A percentile compares a stretch with the other conserved stretches of the same genome.
Conservation (phyloP, 2,888 invertebrate genomes). For the Punctoribates punctum region DNA sequence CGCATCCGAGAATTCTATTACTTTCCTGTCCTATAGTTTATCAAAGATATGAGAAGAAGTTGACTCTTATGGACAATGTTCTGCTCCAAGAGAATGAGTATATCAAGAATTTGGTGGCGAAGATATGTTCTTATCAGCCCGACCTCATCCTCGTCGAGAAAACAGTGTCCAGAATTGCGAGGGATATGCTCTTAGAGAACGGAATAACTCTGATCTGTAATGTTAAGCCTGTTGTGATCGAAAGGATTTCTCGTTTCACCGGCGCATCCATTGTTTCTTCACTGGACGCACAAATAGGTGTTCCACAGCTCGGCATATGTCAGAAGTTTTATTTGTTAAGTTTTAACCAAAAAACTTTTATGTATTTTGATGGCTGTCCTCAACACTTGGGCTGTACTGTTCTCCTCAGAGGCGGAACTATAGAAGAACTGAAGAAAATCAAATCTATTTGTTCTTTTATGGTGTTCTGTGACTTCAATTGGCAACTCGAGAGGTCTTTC, state of each 20-base stretch:
- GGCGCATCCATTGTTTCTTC: slow-evolving; percentile 79
- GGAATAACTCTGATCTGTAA: slow-evolving; percentile 83
- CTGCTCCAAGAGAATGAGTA: slow-evolving; percentile 89
- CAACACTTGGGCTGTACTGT: slow-evolving; percentile 81
- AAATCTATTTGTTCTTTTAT: slow-evolving; percentile 78
- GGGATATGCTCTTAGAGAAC: slow-evolving; percentile 72
- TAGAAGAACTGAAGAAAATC: slow-evolving; percentile 68
- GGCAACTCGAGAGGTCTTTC: slow-evolving; percentile 86
- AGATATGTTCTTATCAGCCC: slow-evolving; percentile 77
- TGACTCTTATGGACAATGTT: slow-evolving; percentile 89
- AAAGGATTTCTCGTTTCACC: slow-evolving; percentile 71
- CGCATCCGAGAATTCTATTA: slow-evolving; percentile 77
- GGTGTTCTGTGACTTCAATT: slow-evolving; percentile 81
- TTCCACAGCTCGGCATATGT: slow-evolving; percentile 74
- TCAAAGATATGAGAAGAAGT: slow-evolving; percentile 74
- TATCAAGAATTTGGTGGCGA: slow-evolving; percentile 74
- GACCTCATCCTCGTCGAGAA: slow-evolving; percentile 85
- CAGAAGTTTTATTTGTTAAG: slow-evolving; percentile 52
- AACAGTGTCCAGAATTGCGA: slow-evolving; percentile 74
- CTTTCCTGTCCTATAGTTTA: slow-evolving; percentile 88
- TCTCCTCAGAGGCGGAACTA: slow-evolving; percentile 71
- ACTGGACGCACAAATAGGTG: slow-evolving; percentile 81
- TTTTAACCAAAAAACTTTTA: slow-evolving; percentile 69
- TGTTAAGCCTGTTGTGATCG: slow-evolving; percentile 74
- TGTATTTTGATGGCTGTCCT: slow-evolving; percentile 89